Conservation (phyloP, 2,113 vertebrate species). For the Paratilapia polleni region DNA sequence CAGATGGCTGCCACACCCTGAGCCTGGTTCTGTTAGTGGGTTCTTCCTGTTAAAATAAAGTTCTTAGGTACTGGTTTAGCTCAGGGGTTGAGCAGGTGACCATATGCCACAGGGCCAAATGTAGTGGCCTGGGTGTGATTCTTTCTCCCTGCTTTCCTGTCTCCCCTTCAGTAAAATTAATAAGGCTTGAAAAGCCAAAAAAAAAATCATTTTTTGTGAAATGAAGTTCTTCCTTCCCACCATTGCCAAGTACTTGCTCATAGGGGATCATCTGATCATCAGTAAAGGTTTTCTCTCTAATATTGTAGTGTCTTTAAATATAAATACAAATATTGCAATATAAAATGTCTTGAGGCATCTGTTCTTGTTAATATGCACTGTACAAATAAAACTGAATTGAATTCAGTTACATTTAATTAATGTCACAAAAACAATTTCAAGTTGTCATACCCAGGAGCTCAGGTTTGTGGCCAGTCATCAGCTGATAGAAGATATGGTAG, state of each 20-base stretch:
- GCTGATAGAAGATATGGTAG: slow-evolving; percentile 81
- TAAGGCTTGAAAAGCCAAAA: no score
- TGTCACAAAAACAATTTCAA: background rate
- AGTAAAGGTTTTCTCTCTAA: background rate
- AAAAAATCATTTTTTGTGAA: no score
- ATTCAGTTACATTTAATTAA: background rate
- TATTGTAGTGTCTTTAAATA: background rate
- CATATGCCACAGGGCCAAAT: no score
- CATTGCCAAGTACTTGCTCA: background rate
- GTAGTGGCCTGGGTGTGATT: no score
- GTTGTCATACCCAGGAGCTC: slow-evolving; percentile 69
- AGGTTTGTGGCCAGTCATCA: slow-evolving; percentile 77
- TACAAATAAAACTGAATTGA: background rate
- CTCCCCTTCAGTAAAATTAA: no score
- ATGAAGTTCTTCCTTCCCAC: background rate
- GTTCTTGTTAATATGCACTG: background rate
- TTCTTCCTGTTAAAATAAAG: no score
- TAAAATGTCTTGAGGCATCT: background rate
- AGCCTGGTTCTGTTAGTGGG: no score
- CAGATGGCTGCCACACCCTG: background rate
- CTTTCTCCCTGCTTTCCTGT: no score
- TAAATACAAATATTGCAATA: background rate
- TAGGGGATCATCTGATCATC: background rate
- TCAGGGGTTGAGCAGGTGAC: no score
- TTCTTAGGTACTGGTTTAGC: no score